Evolutionary conservation across 2,113 vertebrate species (phyloP).

Genomic region (Crotalus horridus): DNA sequence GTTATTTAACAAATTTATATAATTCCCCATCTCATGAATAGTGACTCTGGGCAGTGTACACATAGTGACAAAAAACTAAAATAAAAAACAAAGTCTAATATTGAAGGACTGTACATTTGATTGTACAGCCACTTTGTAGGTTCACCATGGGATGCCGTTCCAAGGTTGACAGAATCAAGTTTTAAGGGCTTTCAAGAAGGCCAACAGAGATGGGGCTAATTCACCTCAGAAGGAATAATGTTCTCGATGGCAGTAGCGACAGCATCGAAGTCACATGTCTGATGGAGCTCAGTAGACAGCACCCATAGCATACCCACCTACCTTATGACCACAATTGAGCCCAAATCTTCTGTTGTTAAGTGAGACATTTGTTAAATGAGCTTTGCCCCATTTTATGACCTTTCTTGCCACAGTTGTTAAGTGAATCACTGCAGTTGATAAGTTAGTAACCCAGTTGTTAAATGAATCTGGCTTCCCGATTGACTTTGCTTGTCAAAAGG

Average conservation of each 20-base stretch:
- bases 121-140: background rate
- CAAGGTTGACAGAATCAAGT: background rate
- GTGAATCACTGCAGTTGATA: background rate
- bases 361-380: background rate
- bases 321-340: background rate
- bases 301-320: background rate
- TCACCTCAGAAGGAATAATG: too few species aligned
- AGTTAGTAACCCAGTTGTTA: background rate
- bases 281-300: background rate
- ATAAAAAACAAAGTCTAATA: background rate
- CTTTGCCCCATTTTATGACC: background rate
- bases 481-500: background rate
- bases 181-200: background rate
- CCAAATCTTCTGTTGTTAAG: background rate
- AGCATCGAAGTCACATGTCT: background rate
- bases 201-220: too few species aligned
- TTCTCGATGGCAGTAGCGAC: background rate
- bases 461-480: background rate
- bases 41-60: background rate
- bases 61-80: background rate
- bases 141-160: background rate
- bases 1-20: background rate
- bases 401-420: background rate
- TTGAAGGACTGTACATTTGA: background rate
- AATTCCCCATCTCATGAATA: background rate